Evolutionary conservation across 2,113 vertebrate species (phyloP).

Genomic region (Etia nguti): DNA sequence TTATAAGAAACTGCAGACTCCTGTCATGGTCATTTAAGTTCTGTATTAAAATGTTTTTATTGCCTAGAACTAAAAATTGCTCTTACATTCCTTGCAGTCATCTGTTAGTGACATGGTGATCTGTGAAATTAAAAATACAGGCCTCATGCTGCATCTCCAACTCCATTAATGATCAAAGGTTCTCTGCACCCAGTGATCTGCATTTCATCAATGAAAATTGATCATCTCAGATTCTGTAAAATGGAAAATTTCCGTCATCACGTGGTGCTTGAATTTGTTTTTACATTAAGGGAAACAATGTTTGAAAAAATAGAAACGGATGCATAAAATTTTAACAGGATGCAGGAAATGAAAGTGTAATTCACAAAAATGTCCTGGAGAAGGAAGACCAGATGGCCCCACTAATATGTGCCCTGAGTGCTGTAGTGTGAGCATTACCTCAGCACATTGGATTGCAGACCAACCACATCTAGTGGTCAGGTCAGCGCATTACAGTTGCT

Average conservation of each 20-base stretch:
- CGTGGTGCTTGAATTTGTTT: rapidly evolving
- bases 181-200: not conserved
- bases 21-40: rapidly evolving
- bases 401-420: not conserved
- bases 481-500: not conserved
- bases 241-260: rapidly evolving
- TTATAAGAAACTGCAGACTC: conserved; percentile 1
- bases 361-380: not conserved
- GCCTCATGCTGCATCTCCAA: not conserved
- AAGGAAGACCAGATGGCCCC: not conserved
- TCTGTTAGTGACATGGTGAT: not conserved
- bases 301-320: rapidly evolving
- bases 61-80: not conserved
- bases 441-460: not conserved
- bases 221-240: not conserved
- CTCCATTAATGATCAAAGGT: not conserved
- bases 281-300: too few relatives aligned
- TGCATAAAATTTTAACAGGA: not conserved
- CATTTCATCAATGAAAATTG: not conserved
- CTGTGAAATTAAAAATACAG: not conserved
- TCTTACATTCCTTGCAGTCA: not conserved
- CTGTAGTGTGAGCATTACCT: not conserved
- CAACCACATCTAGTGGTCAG: not conserved
- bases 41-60: not conserved
- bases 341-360: rapidly evolving